Evolutionary conservation across 2,113 vertebrate species (phyloP), one percentile per base, ranked within the genome.

Genomic region (Equus przewalskii): DNA sequence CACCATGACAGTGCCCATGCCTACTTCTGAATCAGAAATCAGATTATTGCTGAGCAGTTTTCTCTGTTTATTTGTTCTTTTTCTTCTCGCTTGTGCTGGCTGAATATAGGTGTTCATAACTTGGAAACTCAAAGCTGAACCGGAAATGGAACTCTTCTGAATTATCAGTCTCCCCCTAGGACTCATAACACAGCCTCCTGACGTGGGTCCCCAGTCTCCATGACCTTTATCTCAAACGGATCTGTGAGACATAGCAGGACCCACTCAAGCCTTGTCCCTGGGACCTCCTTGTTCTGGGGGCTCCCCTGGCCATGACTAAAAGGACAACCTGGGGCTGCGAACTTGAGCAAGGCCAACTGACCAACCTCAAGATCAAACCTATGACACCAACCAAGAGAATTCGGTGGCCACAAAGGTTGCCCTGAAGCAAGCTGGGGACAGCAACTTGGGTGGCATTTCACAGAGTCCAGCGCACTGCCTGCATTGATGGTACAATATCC

Each of bases 1-100:
- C 70, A 93, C 58, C 1, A 24, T 0, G 19, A 13, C 10, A n/a
- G 54, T 22, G 44, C n/a, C 51, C 58, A 28, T 3, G 1, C 5
- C 19, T 73, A 51, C 82, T 92, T 96, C 72, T 73, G 49, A 79
- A 82, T 79, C 91, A 46, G 51, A 91, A 96, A 86, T 86, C 60
- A 78, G 18, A 76, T 26, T 14, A 78, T 7, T 51, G 28, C 84
- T 78, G 41, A 94, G 75, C 26, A 21, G 73, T 60, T 49, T 80
- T 86, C 92, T 73, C 64, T 9, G 16, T 75, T 85, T 33, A 64
- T 33, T 12, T 65, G 78, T 96, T 51, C 70, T 18, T 88, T 79
- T 72, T 60, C 89, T 76, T 70, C 67, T 78, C 85, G 33, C 51
- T 89, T 46, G 21, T 9, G 26, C 56, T 19, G 7, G 51, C 46